phyloP scores from a whole-genome alignment of 1,140 invertebrate genomes.

The Anastrepha ludens region DNA sequence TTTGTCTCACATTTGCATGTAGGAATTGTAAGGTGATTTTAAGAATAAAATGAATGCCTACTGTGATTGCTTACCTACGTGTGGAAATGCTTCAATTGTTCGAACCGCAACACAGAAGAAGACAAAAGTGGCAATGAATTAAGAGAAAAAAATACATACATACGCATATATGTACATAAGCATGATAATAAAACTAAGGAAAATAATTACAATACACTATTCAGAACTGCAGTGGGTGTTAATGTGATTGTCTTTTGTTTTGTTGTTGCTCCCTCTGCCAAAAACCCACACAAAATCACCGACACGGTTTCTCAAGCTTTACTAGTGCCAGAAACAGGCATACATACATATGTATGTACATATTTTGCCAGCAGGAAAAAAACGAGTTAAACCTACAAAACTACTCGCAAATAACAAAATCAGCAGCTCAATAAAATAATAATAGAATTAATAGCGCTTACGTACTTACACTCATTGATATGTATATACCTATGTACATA shows the following conservation, averaged over 20 bases:
- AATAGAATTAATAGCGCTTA: slow-evolving; percentile 40
- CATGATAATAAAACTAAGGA: not conserved
- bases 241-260: not conserved
- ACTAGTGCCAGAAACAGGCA: not conserved
- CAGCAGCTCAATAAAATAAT: slow-evolving; percentile 48
- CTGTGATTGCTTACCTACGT: slow-evolving; percentile 9
- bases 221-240: slow-evolving; percentile 31
- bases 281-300: slow-evolving; percentile 39
- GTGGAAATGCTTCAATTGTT: slow-evolving; percentile 29
- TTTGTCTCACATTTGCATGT: not conserved
- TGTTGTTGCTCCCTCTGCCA: not conserved
- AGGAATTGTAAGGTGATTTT: not conserved
- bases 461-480: not conserved
- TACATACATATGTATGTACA: not conserved
- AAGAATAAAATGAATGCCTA: slow-evolving; percentile 35
- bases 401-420: slow-evolving; percentile 18
- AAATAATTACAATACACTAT: not conserved
- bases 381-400: not conserved
- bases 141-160: not conserved
- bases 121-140: slow-evolving; percentile 45
- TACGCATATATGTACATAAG: not conserved
- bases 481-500: not conserved
- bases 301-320: slow-evolving; percentile 1
- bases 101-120: slow-evolving; percentile 26
- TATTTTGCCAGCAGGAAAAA: slow-evolving; percentile 35